These are phyloP conservation scores for Melikaiella ostensackeni DNA, from an alignment of 2,888 invertebrate species.

Conservation along the genomic window DNA sequence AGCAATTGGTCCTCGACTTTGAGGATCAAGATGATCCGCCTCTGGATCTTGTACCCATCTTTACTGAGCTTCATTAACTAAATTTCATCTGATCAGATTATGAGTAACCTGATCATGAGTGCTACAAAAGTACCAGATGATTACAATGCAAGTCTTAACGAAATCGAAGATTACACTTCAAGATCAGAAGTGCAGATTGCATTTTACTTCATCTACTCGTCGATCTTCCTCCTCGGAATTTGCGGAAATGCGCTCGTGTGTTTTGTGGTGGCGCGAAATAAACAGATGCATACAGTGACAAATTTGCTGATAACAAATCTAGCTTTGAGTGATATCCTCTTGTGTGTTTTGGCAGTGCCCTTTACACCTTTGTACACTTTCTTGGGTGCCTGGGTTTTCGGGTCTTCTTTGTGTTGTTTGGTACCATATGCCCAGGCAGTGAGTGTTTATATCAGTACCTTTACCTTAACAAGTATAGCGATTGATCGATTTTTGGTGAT, in stretches of 20 bases:
- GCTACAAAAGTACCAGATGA: constrained; percentile 35
- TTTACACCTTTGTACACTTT: constrained; percentile 98
- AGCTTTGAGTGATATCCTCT: constrained; percentile 95
- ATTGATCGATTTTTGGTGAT: constrained; percentile 98
- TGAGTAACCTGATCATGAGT: not conserved
- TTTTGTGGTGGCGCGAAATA: constrained; percentile 94
- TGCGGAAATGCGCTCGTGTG: constrained; percentile 95
- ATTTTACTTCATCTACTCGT: constrained; percentile 86
- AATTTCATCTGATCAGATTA: not conserved
- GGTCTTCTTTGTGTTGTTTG: constrained; percentile 92
- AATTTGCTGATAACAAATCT: constrained; percentile 98
- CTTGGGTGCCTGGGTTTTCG: constrained; percentile 95
- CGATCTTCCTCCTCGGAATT: constrained; percentile 92
- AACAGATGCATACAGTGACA: constrained; percentile 98
- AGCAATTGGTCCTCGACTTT: not conserved
- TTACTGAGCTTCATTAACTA: not conserved
- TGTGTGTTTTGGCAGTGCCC: constrained; percentile 96
- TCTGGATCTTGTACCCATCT: not conserved
- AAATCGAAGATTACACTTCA: constrained; percentile 27
- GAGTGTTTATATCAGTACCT: constrained; percentile 97
- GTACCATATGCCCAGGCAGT: constrained; percentile 96
- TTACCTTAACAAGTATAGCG: constrained; percentile 98
- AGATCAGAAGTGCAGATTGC: constrained; percentile 84
- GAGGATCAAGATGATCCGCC: not conserved
- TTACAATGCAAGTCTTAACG: constrained; percentile 23